Base-by-base conservation (phyloP, 2,888 invertebrate genomes). In the Yponomeuta sedellus region DNA sequence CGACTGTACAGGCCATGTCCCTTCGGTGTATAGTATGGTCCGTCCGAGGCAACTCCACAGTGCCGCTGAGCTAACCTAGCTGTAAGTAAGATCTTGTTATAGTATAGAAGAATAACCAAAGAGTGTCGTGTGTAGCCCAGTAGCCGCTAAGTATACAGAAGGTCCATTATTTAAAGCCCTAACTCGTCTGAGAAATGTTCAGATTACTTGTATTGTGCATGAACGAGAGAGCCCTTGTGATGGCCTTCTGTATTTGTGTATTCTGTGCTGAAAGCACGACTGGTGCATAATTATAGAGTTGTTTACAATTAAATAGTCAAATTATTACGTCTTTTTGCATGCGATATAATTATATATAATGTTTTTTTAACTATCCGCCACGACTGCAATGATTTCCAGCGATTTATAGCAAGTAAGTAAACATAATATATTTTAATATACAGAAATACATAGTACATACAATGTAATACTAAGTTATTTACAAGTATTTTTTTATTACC, bases 281-380 rank as follows among this genome's bases (percentile, higher is more conserved):
- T 52, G 44, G 44, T 52, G 44, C 44, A 52, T 52, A 52, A 52
- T 52, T 52, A 52, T 52, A 52, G 44, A 12, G 59, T 59, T 59
- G 59, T 59, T 59, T 4, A 22, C 59, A 22, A 59, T 59, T 59
- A 22, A 59, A 59, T 59, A 59, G 59, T 19, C 20, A 59, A 59
- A 39, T 25, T 34, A 62, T 62, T 62, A 39, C 22, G 25, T 62
- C 34, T 77, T 78, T 77, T 80, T 84, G 85, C 86, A 86, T 86
- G 83, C 78, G 80, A 52, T 52, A 0, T 52, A 52, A 52, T 52
- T 6, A 52, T 52, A 78, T 52, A 52, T 52, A 52, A 52, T 52
- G 44, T 52, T 52, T 52, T 12, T 52, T 1, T 52, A 78, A 52
- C 44, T 52, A 16, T 12, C 16, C 5, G 44, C 16, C 44, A 1